Evolutionary conservation across 1,140 invertebrate genomes (phyloP), one percentile per base, ranked within the genome.

Genomic region (Hormaphis cornu): DNA sequence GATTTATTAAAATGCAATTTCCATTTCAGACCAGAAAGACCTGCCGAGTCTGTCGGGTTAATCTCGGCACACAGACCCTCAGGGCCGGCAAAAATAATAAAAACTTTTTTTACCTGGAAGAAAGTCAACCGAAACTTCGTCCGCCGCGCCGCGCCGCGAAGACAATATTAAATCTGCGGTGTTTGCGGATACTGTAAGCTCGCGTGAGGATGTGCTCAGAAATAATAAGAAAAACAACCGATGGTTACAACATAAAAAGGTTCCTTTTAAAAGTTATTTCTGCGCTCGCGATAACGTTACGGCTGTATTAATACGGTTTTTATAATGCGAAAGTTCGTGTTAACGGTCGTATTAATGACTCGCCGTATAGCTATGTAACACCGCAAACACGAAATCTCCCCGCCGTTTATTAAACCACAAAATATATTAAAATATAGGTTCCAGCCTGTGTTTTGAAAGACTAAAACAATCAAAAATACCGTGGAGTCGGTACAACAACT

Each of bases 1-100:
- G 44, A 50, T 66, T 66, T 66, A 66, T 50, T 48, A 66, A 66
- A 66, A 46, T 28, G 61, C 44, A 37, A 66, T 66, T 44, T 66
- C 28, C 44, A 66, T 44, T 50, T 3, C 28, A 66, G 61, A 35
- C 18, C 37, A 14, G 44, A 40, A n/a, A 30, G 24, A 61, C 58
- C 61, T 9, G n/a, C 18, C 22, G 18, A n/a, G n/a, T n/a, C n/a
- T n/a, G 44, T 46, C 28, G 44, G 10, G 44, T 66, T 58, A 66
- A 50, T 48, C 44, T 44, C 58, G 8, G 24, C n/a, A 7, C n/a
- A n/a, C 58, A 20, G n/a, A 37, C 61, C 61, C 28, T 35, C 14
- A 35, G 30, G 61, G 18, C 20, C 28, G 30, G n/a, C 61, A 33
- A 35, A n/a, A 66, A 66, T 50, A 50, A 66, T 66, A 66, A 66